These are phyloP conservation scores for Panagrolaimus sp. DNA, from an alignment of 1,140 invertebrate genomes.

Conservation along the genomic window DNA sequence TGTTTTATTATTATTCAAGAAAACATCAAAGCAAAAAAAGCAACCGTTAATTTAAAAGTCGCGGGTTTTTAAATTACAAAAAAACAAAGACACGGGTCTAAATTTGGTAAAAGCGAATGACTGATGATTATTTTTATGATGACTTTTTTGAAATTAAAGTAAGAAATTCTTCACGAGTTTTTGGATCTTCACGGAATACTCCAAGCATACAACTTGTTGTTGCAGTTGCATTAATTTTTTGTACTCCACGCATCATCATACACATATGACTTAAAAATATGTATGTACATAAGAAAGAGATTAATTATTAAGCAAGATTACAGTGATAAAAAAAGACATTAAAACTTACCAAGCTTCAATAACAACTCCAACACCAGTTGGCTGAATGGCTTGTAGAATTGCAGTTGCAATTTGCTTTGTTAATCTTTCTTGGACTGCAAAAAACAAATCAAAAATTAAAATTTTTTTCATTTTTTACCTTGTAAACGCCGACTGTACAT, in stretches of 20 bases:
- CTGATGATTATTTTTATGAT: neutral
- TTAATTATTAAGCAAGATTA: neutral
- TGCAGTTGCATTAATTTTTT: constrained; percentile 98
- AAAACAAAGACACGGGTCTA: neutral
- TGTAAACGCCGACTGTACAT: constrained; percentile 89
- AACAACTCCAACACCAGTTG: constrained; percentile 90
- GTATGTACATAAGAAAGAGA: neutral
- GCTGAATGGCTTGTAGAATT: constrained; percentile 89
- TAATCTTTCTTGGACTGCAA: constrained; percentile 83
- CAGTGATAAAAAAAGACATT: neutral
- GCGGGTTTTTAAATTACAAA: neutral
- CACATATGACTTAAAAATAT: constrained; percentile 85
- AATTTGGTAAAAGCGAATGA: neutral
- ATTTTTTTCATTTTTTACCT: constrained; percentile 66
- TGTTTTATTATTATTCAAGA: neutral
- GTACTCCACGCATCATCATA: constrained; percentile 99
- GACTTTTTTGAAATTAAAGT: constrained; percentile 64
- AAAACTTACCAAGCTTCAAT: constrained; percentile 93
- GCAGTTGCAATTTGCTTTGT: constrained; percentile 97
- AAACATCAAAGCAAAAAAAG: constrained; percentile 3
- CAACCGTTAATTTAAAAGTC: neutral
- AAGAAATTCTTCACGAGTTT: constrained; percentile 96
- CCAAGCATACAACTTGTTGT: constrained; percentile 97
- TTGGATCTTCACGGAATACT: constrained; percentile 95
- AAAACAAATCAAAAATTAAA: constrained; percentile 18